Base-by-base conservation (phyloP, 2,113 vertebrate species). In the Python bivittatus region DNA sequence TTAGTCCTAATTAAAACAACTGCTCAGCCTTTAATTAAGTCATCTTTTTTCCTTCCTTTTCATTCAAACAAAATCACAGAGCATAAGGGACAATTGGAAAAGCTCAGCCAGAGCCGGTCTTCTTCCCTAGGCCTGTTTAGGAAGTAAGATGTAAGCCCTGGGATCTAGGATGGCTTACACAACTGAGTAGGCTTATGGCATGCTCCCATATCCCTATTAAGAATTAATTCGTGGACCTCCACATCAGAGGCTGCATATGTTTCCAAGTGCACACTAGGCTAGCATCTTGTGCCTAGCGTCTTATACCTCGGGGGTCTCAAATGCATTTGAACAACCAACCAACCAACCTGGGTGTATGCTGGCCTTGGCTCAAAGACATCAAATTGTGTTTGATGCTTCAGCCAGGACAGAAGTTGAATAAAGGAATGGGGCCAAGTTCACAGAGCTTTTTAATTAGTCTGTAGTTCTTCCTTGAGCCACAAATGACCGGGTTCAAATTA, bases 21-120 rank as follows among this genome's bases (percentile, higher is more conserved):
- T 84, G 93, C 90, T 96, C 93, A 44, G 91, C 92, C 94, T 92
- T 94, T 96, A 95, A 95, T 96, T 94, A 94, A 95, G 92, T 93
- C 93, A 92, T 95, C 92, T 95, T 95, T 94, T 91, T 91, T 83
- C 88, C 84, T 79, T 22, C 79, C 86, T 83, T 4, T 91, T 52
- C 86, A 25, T 57, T 84, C 87, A 17, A 52, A 60, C 87, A 60
- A 89, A 92, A 92, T 92, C 87, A 12, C 84, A 84, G 68, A 52
- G 86, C 42, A 33, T 13, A 10, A 38, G 61, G 91, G 42, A 0
- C 56, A 52, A 38, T 53, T n/a, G 52, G 91, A 57, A 89, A 57
- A 29, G 48, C 48, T 61, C 15, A 5, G 6, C 48, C 44, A 10
- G 60, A 10, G n/a, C 2, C 8, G 25, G 20, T 2, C 10, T 25